These are phyloP conservation scores for Hypomecis atomaria DNA, from an alignment of 2,888 invertebrate genomes.

Conservation along the genomic window DNA sequence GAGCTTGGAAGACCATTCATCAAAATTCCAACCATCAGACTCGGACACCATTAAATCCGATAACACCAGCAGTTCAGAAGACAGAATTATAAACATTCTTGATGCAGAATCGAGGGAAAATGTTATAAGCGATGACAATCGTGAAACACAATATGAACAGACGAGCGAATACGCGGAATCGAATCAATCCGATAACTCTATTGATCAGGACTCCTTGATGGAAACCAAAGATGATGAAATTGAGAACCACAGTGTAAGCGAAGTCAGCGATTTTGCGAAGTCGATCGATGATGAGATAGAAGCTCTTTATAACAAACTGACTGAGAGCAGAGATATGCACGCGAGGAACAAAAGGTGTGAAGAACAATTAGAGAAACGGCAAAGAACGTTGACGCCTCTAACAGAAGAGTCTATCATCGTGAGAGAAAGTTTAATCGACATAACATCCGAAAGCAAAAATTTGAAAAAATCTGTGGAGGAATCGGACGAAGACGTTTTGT, in stretches of 20 bases:
- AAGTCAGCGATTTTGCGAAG: conserved; percentile 48
- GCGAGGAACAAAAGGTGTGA: conserved; percentile 42
- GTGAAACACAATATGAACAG: conserved; percentile 47
- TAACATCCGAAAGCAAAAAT: conserved; percentile 48
- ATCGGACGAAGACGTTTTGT: conserved; percentile 54
- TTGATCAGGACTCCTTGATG: conserved; percentile 74
- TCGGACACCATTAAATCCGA: conserved; percentile 51
- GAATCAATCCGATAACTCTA: conserved; percentile 51
- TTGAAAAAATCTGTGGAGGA: conserved; percentile 21
- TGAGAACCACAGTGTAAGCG: conserved; percentile 52
- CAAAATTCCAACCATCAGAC: conserved; percentile 55
- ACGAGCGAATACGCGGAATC: conserved; percentile 54
- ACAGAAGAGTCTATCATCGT: conserved; percentile 70
- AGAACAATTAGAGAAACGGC: conserved; percentile 48
- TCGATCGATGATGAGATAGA: conserved; percentile 67
- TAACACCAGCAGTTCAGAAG: conserved; percentile 47
- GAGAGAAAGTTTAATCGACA: conserved; percentile 59
- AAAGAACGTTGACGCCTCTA: conserved; percentile 66
- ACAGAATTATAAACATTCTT: conserved; percentile 48
- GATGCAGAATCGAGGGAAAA: conserved; percentile 54
- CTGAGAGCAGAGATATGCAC: conserved; percentile 55
- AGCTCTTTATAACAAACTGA: conserved; percentile 66
- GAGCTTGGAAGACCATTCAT: conserved; percentile 59
- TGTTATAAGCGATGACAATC: conserved; percentile 44
- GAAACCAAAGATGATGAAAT: conserved; percentile 44